A percentile compares a stretch with the other conserved stretches of the same genome.
Conservation (phyloP, 2,888 invertebrate species). For the Andrena camellia region DNA sequence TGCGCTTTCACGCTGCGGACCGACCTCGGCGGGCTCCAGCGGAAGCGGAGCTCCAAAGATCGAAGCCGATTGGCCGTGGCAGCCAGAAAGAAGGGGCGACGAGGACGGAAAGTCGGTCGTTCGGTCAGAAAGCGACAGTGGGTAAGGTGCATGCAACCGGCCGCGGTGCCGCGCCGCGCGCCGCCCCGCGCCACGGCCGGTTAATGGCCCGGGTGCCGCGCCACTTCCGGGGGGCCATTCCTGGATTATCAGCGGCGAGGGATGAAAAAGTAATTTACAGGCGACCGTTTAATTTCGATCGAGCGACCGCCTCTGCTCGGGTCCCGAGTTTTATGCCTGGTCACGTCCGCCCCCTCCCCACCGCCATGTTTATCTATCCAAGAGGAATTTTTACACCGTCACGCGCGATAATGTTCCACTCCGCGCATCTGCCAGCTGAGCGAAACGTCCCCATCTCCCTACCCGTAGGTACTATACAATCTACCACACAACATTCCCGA, state of each 20-base stretch:
- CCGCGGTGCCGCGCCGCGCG: constrained; percentile 2
- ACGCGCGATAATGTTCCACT: constrained; percentile 4
- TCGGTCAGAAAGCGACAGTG: constrained; percentile 71
- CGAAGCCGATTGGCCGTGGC: constrained; percentile 50
- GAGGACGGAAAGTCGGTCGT: constrained; percentile 70
- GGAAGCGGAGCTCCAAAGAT: constrained; percentile 53
- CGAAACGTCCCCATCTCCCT: background rate
- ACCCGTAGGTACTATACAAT: too few species aligned
- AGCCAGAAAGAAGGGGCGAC: constrained; percentile 26
- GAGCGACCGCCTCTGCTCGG: background rate
- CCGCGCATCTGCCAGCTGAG: background rate
- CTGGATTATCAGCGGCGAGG: constrained; percentile 29
- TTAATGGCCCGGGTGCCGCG: constrained; percentile 28
- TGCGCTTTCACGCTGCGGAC: constrained; percentile 70
- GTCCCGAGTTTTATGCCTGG: constrained; percentile 30
- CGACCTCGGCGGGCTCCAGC: constrained; percentile 33
- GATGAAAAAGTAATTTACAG: constrained; percentile 45
- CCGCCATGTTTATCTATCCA: constrained; percentile 29
- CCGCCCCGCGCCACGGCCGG: background rate
- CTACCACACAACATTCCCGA: too few species aligned
- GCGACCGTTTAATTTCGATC: constrained; percentile 43
- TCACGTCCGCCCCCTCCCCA: constrained; percentile 37
- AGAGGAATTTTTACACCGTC: constrained; percentile 36
- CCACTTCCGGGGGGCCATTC: constrained; percentile 21
- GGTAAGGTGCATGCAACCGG: constrained; percentile 22